A percentile compares a stretch with the other conserved stretches of the same genome.
These are phyloP conservation scores for Linnaemya vulpina DNA, from an alignment of 2,888 invertebrate genomes.

Conservation along the genomic window DNA sequence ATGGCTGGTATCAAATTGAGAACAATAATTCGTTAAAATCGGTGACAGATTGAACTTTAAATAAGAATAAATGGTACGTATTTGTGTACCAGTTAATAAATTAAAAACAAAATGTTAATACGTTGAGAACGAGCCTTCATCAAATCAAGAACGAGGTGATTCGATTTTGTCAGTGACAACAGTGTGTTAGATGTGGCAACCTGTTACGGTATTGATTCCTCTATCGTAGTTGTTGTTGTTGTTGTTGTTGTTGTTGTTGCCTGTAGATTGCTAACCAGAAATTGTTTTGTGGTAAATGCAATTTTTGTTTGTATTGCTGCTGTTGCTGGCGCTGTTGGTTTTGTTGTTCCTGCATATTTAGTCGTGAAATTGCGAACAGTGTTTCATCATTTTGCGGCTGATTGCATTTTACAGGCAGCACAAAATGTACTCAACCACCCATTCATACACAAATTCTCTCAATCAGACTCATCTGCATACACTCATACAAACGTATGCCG, in stretches of 20 bases:
- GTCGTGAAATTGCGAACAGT: conserved; percentile 44
- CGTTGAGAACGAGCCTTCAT: too few relatives aligned
- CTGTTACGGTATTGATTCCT: neutral
- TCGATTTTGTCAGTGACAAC: too few relatives aligned
- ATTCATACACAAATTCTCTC: conserved; percentile 8
- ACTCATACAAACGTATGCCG: neutral
- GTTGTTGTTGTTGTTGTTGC: neutral
- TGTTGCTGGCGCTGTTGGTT: neutral
- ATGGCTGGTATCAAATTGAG: too few relatives aligned
- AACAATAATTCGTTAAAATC: too few relatives aligned
- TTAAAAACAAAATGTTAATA: too few relatives aligned
- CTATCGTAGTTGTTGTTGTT: neutral
- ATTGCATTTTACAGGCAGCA: conserved; percentile 44
- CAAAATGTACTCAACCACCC: neutral
- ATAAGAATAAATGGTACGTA: too few relatives aligned
- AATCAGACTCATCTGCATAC: conserved; percentile 1
- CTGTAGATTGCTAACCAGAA: neutral
- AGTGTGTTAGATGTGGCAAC: neutral
- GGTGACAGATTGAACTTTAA: too few relatives aligned
- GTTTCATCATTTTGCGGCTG: conserved; percentile 56
- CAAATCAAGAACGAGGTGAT: too few relatives aligned
- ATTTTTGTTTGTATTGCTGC: neutral
- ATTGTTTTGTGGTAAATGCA: conserved; percentile 41
- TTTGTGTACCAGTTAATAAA: too few relatives aligned
- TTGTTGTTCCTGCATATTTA: neutral